phyloP scores from a whole-genome alignment of 2,797 vertebrate genomes.

The Enteromius paludinosus region DNA sequence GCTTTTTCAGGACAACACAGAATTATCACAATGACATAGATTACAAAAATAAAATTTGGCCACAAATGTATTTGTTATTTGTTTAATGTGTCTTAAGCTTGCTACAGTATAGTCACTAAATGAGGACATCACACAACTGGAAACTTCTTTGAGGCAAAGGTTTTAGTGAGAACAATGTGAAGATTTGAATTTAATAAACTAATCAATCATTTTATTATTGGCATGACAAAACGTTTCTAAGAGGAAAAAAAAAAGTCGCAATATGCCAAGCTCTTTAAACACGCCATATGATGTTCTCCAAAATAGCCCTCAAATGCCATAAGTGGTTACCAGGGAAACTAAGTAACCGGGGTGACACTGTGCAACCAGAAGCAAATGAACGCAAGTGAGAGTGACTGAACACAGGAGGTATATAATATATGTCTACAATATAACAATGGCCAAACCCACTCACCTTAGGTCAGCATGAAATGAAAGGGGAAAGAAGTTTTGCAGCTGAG shows the following conservation, averaged over 20 bases:
- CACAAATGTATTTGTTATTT: background rate
- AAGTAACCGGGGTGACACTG: slow-evolving; percentile 39
- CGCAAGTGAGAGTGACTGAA: slow-evolving; percentile 5
- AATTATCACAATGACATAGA: background rate
- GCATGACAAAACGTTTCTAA: background rate
- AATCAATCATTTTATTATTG: background rate
- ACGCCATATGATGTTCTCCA: slow-evolving; percentile 10
- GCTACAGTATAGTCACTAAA: background rate
- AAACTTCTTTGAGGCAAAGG: background rate
- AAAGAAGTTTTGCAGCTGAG: background rate
- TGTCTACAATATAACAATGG: slow-evolving; percentile 4
- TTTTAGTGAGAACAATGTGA: background rate
- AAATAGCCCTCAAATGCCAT: slow-evolving; percentile 33
- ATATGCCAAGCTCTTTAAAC: background rate
- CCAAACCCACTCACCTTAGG: slow-evolving; percentile 11
- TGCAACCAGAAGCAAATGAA: slow-evolving; percentile 23
- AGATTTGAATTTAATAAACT: background rate
- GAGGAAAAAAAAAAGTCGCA: background rate
- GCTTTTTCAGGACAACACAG: background rate
- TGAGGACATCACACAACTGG: background rate
- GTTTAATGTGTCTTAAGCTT: background rate
- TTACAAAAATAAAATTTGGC: background rate
- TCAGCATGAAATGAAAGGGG: slow-evolving; percentile 27
- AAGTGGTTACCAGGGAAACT: slow-evolving; percentile 58
- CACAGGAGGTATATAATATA: slow-evolving; percentile 8